A percentile compares a stretch with the other conserved stretches of the same genome.
Conservation (phyloP, 2,113 vertebrate species). For the Tragulus kanchil region DNA sequence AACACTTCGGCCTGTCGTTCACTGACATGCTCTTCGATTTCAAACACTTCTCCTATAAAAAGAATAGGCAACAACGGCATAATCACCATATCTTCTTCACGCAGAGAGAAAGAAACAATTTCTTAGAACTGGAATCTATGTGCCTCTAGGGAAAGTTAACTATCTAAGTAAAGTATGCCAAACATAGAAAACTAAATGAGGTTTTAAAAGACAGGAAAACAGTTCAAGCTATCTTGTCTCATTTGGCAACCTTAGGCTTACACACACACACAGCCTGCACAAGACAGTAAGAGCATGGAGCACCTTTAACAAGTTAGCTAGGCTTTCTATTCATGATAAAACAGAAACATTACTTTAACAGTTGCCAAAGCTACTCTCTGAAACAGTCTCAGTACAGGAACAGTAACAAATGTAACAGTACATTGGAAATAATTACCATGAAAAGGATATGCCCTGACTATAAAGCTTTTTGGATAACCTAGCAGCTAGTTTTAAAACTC, state of each 20-base stretch:
- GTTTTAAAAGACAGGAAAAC: conserved; percentile 37
- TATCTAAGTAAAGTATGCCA: neutral
- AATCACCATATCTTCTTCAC: neutral
- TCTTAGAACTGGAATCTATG: neutral
- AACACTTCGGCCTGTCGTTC: conserved; percentile 96
- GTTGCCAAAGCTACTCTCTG: neutral
- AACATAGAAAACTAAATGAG: conserved; percentile 43
- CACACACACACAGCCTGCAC: neutral
- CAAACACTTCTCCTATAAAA: conserved; percentile 93
- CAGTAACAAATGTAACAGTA: neutral
- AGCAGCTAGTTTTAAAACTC: neutral
- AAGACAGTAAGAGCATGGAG: neutral
- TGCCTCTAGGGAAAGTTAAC: neutral
- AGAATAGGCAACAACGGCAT: neutral
- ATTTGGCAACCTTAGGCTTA: neutral
- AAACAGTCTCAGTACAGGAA: neutral
- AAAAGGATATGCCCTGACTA: neutral
- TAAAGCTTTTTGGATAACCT: neutral
- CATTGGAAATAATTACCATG: neutral
- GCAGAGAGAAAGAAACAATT: neutral
- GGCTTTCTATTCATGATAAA: neutral
- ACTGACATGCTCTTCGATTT: conserved; percentile 96
- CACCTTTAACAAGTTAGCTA: neutral
- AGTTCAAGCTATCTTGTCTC: neutral
- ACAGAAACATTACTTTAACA: neutral